Evolutionary conservation across 2,888 invertebrate genomes (phyloP).

Genomic region (Melanargia galathea): DNA sequence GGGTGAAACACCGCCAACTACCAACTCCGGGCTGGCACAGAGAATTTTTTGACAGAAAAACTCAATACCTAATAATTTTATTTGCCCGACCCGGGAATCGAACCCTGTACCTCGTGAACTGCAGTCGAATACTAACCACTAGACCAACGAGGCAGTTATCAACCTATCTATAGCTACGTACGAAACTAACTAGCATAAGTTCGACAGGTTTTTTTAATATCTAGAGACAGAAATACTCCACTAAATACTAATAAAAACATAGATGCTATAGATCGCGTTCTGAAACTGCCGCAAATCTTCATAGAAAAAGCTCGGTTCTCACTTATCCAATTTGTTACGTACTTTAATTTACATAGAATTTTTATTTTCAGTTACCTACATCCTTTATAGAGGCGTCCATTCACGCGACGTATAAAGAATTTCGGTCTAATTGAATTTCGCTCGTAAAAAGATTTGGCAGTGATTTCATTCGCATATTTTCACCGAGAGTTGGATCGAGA

Average conservation of each 20-base stretch:
- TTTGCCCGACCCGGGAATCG: too few relatives aligned
- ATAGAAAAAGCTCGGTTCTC: background rate
- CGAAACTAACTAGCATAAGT: too few relatives aligned
- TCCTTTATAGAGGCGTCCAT: conserved; percentile 48
- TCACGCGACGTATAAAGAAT: conserved; percentile 56
- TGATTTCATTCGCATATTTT: conserved; percentile 40
- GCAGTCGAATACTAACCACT: too few relatives aligned
- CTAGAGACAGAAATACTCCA: too few relatives aligned
- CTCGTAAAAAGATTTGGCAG: conserved; percentile 45
- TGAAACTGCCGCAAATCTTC: background rate
- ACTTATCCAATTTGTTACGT: conserved; percentile 23
- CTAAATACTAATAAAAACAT: too few relatives aligned
- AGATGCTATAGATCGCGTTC: background rate
- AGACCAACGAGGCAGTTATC: too few relatives aligned
- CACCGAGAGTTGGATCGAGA: conserved; percentile 1
- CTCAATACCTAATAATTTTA: too few relatives aligned
- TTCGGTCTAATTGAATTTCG: conserved; percentile 56
- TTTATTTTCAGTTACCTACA: conserved; percentile 53
- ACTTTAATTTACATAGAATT: conserved; percentile 54
- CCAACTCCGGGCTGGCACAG: too few relatives aligned
- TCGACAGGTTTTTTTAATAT: background rate
- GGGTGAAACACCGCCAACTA: too few relatives aligned
- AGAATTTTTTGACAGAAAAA: too few relatives aligned
- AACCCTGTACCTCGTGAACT: too few relatives aligned
- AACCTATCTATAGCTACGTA: too few relatives aligned